Evolutionary conservation across 1,140 invertebrate species (phyloP).

Genomic region (Pogonus chalceus): DNA sequence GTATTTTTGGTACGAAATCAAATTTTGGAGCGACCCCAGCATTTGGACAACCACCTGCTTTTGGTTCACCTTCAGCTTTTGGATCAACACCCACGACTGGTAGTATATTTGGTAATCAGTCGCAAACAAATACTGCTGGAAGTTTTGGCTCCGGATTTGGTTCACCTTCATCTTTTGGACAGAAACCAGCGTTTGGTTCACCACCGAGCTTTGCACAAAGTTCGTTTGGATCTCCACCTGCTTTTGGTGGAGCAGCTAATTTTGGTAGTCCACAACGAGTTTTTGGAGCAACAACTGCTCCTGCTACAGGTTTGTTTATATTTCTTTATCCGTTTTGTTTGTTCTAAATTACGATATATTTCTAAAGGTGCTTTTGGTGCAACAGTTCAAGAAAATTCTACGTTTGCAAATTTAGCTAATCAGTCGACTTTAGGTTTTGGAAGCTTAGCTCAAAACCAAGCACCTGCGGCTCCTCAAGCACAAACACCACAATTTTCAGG

Average conservation of each 20-base stretch:
- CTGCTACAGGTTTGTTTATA: not conserved
- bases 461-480: conserved; percentile 23
- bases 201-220: conserved; percentile 38
- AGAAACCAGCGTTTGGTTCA: conserved; percentile 35
- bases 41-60: conserved; percentile 18
- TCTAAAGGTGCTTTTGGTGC: conserved; percentile 29
- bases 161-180: conserved; percentile 25
- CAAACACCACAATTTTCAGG: conserved; percentile 35
- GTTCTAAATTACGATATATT: not conserved
- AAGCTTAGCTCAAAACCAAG: conserved; percentile 42
- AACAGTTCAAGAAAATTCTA: conserved; percentile 32
- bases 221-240: conserved; percentile 36
- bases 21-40: conserved; percentile 19
- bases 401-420: conserved; percentile 44
- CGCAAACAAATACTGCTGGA: not conserved
- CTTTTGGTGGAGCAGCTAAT: conserved; percentile 40
- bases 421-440: conserved; percentile 45
- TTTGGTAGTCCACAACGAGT: conserved; percentile 40
- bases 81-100: conserved; percentile 9
- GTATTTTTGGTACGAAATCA: conserved; percentile 4
- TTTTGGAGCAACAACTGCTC: conserved; percentile 32
- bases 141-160: conserved; percentile 31
- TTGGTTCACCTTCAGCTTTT: conserved; percentile 22
- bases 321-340: not conserved
- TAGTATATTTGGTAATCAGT: conserved; percentile 4